These are phyloP conservation scores for Drosophila colorata DNA, from an alignment of 2,888 invertebrate genomes.

Conservation along the genomic window DNA sequence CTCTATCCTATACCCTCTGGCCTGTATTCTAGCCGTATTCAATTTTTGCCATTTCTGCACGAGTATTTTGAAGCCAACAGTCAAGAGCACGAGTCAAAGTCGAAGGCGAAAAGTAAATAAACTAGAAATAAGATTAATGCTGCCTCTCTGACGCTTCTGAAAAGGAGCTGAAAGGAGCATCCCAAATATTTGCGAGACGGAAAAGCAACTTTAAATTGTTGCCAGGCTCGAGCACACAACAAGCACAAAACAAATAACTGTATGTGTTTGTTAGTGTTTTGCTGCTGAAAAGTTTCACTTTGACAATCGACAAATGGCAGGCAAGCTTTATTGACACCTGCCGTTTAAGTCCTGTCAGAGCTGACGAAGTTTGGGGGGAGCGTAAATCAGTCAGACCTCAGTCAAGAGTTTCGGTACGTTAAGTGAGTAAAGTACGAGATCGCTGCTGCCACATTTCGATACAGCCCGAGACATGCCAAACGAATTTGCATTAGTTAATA, in stretches of 20 bases:
- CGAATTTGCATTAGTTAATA: too few species aligned
- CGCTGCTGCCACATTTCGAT: background rate
- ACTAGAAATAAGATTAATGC: constrained; percentile 65
- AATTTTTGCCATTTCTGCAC: constrained; percentile 6
- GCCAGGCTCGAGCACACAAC: background rate
- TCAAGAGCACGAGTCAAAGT: constrained; percentile 33
- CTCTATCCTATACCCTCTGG: too few species aligned
- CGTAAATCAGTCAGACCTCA: background rate
- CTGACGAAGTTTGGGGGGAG: background rate
- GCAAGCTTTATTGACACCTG: constrained; percentile 32
- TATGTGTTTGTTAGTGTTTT: constrained; percentile 25
- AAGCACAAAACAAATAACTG: constrained; percentile 22
- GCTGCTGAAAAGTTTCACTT: constrained; percentile 31
- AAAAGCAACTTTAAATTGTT: constrained; percentile 49
- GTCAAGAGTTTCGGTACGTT: background rate
- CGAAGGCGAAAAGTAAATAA: constrained; percentile 56
- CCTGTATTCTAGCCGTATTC: background rate
- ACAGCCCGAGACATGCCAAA: background rate
- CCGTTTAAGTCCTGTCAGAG: constrained; percentile 2
- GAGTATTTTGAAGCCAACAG: constrained; percentile 32
- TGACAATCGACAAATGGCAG: constrained; percentile 36
- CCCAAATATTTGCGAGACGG: constrained; percentile 39
- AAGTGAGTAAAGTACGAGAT: background rate
- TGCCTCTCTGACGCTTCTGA: constrained; percentile 12
- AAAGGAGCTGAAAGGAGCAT: constrained; percentile 9